Base-by-base conservation (phyloP, 2,113 vertebrate genomes). In the Odobenus rosmarus region DNA sequence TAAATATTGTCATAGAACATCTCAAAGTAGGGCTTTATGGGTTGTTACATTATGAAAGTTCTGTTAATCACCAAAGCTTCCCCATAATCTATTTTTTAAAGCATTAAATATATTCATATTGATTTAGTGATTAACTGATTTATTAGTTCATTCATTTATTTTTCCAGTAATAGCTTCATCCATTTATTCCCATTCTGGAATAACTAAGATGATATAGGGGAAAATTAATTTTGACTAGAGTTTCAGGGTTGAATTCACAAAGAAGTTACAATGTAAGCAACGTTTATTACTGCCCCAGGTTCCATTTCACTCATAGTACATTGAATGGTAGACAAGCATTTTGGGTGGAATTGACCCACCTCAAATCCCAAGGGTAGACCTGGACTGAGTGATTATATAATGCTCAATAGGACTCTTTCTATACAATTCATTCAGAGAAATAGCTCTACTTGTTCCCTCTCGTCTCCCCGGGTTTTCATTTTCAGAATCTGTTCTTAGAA, bases 71-170 rank as follows among this genome's bases (percentile, higher is more conserved):
- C 59, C 26, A 92, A 69, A 90, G 31, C 7, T 53, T 96, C 26
- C 42, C 28, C 19, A 91, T 49, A 90, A 90, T 84, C 24, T 69
- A 81, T 81, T 95, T 95, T 95, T 72, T 69, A 24, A 0, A 46
- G 5, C 39, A 94, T 90, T 95, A 93, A 90, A 76, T 10, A 51
- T 61, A 87, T 71, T 92, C 14, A 80, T 82, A 46, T 87, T 92
- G 61, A 94, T 80, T 81, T 96, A 88, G 85, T 88, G 26, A 95
- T 91, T 88, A 93, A 72, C 18, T 85, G 57, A 97, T 71, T 88
- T 85, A 85, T 93, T 87, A 87, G 9, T 55, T 81, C 19, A 72
- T 61, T 92, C 28, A 57, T 74, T 90, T 89, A 76, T 92, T 79
- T 49, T 92, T 49, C 18, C 14, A 88, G 14, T 90, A 93, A 19